Conservation (phyloP, 2,888 invertebrate genomes). For the Nephrotoma guestfalica region DNA sequence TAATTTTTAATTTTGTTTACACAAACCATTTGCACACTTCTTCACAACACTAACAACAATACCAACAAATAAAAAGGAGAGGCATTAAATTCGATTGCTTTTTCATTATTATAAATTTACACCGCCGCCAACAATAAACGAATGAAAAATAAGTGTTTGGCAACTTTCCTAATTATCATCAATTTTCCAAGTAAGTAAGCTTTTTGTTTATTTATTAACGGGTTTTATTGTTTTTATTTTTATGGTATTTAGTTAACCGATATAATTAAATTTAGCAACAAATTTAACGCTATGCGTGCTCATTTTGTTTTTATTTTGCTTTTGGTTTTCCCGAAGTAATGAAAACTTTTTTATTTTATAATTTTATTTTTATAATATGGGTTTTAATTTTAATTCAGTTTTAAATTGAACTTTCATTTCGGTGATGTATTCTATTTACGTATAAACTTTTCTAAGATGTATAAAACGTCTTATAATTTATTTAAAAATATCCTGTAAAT, state of each 20-base stretch:
- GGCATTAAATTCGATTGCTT: neutral
- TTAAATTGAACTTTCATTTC: too few relatives aligned
- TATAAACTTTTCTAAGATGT: too few relatives aligned
- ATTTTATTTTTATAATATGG: neutral
- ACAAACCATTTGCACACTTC: neutral
- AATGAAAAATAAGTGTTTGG: neutral
- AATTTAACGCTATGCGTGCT: neutral
- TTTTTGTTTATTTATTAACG: neutral
- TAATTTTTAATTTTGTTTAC: neutral
- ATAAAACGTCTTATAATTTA: too few relatives aligned
- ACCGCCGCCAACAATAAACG: neutral
- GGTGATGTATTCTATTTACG: too few relatives aligned
- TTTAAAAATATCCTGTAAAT: too few relatives aligned
- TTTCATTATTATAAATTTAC: neutral
- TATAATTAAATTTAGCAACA: neutral
- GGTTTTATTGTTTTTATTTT: neutral
- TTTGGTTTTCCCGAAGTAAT: neutral
- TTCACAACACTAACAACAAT: neutral
- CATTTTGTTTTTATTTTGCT: neutral
- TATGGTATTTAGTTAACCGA: neutral
- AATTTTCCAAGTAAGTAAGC: neutral
- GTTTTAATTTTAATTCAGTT: neutral
- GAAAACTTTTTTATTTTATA: neutral
- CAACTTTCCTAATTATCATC: neutral
- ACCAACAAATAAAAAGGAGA: neutral